phyloP scores from a whole-genome alignment of 2,113 vertebrate species.

The Sciurus niger region DNA sequence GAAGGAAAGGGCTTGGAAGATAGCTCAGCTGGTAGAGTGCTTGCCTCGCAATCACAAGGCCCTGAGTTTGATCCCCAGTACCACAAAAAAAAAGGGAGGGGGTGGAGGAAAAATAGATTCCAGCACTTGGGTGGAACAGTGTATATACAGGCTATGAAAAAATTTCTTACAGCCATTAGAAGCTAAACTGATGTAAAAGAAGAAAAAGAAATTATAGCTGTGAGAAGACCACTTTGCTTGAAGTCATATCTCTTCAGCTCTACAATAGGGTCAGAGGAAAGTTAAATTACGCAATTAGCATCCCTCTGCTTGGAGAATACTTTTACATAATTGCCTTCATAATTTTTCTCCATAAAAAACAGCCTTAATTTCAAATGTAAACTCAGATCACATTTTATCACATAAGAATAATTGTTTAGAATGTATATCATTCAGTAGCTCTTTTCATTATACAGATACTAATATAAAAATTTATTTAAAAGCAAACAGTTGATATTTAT shows the following conservation, averaged over 20 bases:
- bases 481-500: constrained; percentile 8
- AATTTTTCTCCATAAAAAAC: constrained; percentile 15
- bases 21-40: too few relatives aligned
- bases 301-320: not conserved
- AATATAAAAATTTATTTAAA: constrained; percentile 9
- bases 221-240: not conserved
- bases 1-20: not conserved
- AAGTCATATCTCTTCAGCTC: not conserved
- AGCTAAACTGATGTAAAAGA: not conserved
- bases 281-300: constrained; percentile 3
- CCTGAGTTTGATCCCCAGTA: too few relatives aligned
- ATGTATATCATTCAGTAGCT: not conserved
- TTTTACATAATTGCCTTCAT: not conserved
- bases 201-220: not conserved
- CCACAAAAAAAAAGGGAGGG: too few relatives aligned
- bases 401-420: constrained; percentile 12
- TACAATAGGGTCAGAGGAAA: not conserved
- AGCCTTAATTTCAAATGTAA: constrained; percentile 57
- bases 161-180: not conserved
- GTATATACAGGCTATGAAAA: not conserved
- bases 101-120: not conserved
- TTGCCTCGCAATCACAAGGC: too few relatives aligned
- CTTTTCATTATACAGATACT: not conserved
- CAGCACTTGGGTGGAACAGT: not conserved
- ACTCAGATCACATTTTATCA: constrained; percentile 29